These are phyloP conservation scores for Verasper variegatus DNA, from an alignment of 2,113 vertebrate species.

Conservation along the genomic window DNA sequence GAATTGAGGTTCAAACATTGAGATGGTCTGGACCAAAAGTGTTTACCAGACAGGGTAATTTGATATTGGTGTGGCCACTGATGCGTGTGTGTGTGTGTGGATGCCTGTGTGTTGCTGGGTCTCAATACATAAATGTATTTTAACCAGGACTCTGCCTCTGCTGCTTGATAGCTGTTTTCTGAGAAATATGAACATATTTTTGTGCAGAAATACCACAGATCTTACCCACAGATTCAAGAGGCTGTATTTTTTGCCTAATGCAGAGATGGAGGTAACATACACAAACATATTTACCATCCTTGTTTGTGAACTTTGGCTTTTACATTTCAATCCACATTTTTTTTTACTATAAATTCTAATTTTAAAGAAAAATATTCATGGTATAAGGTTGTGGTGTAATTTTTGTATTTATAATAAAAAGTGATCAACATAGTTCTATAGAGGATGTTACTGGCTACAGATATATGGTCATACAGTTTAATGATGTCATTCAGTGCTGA, in stretches of 20 bases:
- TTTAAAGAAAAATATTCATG: not conserved
- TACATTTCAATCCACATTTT: too few relatives aligned
- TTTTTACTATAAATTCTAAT: not conserved
- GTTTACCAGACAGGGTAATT: slow-evolving; percentile 57
- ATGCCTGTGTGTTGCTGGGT: slow-evolving; percentile 14
- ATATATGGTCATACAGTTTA: too few relatives aligned
- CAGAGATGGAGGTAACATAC: not conserved
- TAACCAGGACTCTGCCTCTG: not conserved
- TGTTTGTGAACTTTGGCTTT: not conserved
- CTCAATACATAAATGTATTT: slow-evolving; percentile 9
- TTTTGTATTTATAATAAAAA: too few relatives aligned
- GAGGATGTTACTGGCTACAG: too few relatives aligned
- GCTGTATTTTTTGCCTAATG: not conserved
- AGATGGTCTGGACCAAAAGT: slow-evolving; percentile 51
- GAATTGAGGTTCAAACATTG: slow-evolving; percentile 54
- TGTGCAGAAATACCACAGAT: not conserved
- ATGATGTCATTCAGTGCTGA: too few relatives aligned
- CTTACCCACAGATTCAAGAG: not conserved
- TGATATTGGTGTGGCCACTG: slow-evolving; percentile 29
- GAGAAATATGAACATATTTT: not conserved
- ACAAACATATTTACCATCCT: not conserved
- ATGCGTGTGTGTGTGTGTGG: slow-evolving; percentile 13
- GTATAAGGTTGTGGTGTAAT: too few relatives aligned
- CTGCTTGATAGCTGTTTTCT: not conserved
- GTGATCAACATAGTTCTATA: too few relatives aligned